Evolutionary conservation across 2,797 vertebrate genomes (phyloP).

Genomic region (Notoglanidium macrostoma): DNA sequence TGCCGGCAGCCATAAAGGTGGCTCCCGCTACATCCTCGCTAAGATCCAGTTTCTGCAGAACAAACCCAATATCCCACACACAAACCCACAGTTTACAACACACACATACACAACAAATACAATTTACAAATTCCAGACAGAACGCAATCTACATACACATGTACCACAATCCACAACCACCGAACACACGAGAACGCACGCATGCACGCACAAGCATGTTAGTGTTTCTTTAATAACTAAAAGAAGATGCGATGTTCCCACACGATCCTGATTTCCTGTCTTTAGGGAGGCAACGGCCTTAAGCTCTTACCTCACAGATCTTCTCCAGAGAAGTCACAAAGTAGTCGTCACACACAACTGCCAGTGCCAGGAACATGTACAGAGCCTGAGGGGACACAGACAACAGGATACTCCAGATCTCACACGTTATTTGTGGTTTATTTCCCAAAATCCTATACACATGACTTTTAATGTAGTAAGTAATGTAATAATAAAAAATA

Average conservation of each 20-base stretch:
- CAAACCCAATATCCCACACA: conserved; percentile 16
- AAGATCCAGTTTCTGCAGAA: conserved; percentile 87
- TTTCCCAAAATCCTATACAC: not conserved
- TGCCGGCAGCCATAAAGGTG: conserved; percentile 99
- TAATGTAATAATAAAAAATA: not conserved
- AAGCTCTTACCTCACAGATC: conserved; percentile 88
- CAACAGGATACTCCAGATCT: not conserved
- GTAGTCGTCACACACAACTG: conserved; percentile 96
- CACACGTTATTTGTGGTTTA: not conserved
- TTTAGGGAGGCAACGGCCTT: not conserved
- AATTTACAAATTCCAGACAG: conserved; percentile 8
- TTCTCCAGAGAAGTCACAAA: conserved; percentile 97
- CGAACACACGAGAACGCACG: not conserved
- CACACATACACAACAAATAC: not conserved
- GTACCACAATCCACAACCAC: conserved; percentile 20
- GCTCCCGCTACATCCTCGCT: conserved; percentile 97
- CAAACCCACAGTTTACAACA: conserved; percentile 8
- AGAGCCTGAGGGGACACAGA: conserved; percentile 77
- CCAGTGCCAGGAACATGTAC: conserved; percentile 98
- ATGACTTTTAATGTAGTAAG: not conserved
- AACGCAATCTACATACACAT: not conserved
- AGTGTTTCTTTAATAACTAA: not conserved
- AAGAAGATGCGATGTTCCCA: not conserved
- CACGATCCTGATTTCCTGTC: not conserved
- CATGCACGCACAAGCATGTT: not conserved